Percentiles rank a stretch among this genome's conserved stretches.
Evolutionary conservation across 2,113 vertebrate genomes (phyloP).

Genomic region (Microcebus griseorufus): DNA sequence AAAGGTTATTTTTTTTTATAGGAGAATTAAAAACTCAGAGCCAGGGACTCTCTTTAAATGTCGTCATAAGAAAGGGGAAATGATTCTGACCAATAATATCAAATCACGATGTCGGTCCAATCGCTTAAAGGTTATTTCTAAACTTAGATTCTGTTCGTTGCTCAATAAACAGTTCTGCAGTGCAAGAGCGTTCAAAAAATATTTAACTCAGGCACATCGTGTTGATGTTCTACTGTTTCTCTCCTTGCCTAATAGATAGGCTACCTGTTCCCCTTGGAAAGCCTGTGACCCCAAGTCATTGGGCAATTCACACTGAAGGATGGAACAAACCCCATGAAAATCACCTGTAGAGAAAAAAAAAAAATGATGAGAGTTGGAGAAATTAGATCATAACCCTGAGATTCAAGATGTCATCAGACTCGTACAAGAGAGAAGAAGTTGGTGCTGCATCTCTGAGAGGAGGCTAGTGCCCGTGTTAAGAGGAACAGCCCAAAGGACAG

Average conservation of each 20-base stretch:
- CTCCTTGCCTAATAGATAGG: not conserved
- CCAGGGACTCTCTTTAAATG: not conserved
- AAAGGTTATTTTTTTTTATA: not conserved
- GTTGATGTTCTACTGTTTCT: not conserved
- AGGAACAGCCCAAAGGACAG: not conserved
- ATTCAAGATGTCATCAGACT: not conserved
- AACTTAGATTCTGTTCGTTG: not conserved
- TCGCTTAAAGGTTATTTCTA: not conserved
- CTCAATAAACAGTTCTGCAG: not conserved
- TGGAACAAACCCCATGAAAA: not conserved
- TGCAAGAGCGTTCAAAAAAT: not conserved
- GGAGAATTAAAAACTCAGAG: not conserved
- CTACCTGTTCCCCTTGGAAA: not conserved
- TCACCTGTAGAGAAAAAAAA: not conserved
- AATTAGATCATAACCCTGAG: not conserved
- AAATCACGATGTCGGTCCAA: not conserved
- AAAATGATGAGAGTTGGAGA: not conserved
- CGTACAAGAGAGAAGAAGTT: not conserved
- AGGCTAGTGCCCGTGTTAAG: not conserved
- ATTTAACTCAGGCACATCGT: not conserved
- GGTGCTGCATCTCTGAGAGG: not conserved
- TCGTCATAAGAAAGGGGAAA: conserved; percentile 7
- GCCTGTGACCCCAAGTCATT: not conserved
- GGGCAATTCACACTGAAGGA: not conserved
- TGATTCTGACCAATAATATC: not conserved